Evolutionary conservation across 2,797 vertebrate genomes (phyloP).

Genomic region (Hyperoplus immaculatus): DNA sequence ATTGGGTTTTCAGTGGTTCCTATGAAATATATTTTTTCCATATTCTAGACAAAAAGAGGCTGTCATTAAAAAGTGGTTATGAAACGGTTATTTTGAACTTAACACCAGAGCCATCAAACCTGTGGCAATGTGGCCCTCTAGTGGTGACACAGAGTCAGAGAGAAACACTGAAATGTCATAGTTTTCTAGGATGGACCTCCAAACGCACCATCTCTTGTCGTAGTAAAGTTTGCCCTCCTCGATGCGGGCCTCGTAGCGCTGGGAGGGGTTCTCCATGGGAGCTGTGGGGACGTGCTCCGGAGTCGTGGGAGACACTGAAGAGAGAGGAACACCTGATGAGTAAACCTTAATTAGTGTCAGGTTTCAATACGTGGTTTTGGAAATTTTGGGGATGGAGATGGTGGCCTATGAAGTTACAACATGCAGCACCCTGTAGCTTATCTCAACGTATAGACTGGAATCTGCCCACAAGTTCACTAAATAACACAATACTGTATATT

Average conservation of each 20-base stretch:
- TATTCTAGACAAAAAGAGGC: conserved; percentile 7
- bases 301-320: conserved; percentile 92
- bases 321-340: background rate
- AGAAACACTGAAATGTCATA: background rate
- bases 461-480: background rate
- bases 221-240: conserved; percentile 99
- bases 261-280: conserved; percentile 92
- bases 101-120: background rate
- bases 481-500: background rate
- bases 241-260: conserved; percentile 96
- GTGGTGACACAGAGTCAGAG: conserved; percentile 48
- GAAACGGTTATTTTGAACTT: conserved; percentile 17
- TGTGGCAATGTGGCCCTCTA: conserved; percentile 67
- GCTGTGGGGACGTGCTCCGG: conserved; percentile 93
- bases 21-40: conserved; percentile 32
- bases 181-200: background rate
- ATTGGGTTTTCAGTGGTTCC: conserved; percentile 8
- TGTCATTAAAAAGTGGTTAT: conserved; percentile 11
- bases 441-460: too few relatives aligned
- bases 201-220: conserved; percentile 95
- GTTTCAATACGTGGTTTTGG: background rate
- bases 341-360: background rate
- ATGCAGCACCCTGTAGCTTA: too few relatives aligned
- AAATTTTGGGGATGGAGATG: too few relatives aligned
- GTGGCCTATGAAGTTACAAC: too few relatives aligned